These are phyloP conservation scores for Erethizon dorsatum DNA, from an alignment of 2,797 vertebrate genomes.

Conservation along the genomic window DNA sequence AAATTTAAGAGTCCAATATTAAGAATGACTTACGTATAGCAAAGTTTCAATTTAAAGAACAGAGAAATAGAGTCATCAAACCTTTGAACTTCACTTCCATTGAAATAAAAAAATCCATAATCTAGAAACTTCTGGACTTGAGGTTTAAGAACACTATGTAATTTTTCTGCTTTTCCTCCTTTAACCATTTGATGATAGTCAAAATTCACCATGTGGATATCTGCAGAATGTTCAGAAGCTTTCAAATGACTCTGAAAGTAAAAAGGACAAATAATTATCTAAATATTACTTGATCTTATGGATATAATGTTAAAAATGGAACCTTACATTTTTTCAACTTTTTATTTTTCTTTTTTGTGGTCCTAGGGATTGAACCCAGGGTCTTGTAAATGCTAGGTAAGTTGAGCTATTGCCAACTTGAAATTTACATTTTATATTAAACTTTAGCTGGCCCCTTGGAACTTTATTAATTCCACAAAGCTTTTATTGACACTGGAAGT, in stretches of 20 bases:
- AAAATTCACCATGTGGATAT: constrained; percentile 98
- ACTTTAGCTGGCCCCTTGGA: background rate
- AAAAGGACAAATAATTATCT: constrained; percentile 63
- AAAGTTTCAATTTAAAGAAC: constrained; percentile 67
- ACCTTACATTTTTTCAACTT: background rate
- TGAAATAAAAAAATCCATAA: constrained; percentile 97
- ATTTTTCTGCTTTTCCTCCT: constrained; percentile 97
- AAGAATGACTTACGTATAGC: constrained; percentile 55
- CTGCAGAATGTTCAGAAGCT: constrained; percentile 95
- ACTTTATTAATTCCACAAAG: background rate
- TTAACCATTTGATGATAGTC: constrained; percentile 99
- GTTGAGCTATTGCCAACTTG: background rate
- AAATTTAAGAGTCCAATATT: constrained; percentile 17
- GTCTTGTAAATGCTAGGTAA: background rate
- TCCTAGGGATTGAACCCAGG: background rate
- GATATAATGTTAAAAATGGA: background rate
- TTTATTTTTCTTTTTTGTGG: background rate
- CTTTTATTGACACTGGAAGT: background rate
- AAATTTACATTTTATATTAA: constrained; percentile 21
- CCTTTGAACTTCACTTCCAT: constrained; percentile 95
- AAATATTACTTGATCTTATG: background rate
- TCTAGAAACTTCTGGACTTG: constrained; percentile 95
- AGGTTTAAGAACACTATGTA: constrained; percentile 95
- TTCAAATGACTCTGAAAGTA: constrained; percentile 96
- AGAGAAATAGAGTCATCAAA: constrained; percentile 83